Conservation (phyloP, 2,113 vertebrate genomes). For the Melanotaenia duboulayi region DNA sequence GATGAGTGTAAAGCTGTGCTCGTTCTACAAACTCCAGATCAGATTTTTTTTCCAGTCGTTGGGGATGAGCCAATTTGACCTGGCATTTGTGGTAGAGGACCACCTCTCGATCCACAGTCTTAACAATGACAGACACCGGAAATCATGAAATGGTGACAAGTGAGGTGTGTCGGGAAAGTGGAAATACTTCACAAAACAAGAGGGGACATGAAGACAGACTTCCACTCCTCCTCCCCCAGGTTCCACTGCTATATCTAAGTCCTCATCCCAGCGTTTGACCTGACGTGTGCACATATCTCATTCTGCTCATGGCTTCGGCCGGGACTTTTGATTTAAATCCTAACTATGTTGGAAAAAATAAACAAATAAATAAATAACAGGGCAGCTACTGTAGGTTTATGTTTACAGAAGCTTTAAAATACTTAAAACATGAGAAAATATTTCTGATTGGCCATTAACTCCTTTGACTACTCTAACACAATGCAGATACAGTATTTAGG, state of each 20-base stretch:
- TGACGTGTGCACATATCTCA: conserved; percentile 50
- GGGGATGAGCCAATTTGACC: conserved; percentile 42
- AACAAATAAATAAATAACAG: conserved; percentile 9
- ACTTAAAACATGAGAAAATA: conserved; percentile 19
- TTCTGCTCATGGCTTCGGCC: conserved; percentile 11
- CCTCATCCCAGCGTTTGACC: conserved; percentile 36
- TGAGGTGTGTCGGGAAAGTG: conserved; percentile 56
- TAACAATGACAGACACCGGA: conserved; percentile 60
- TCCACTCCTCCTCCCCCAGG: conserved; percentile 70
- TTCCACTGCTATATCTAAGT: conserved; percentile 40
- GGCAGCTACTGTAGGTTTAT: conserved; percentile 17
- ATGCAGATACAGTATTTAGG: conserved; percentile 45
- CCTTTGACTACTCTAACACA: conserved; percentile 14
- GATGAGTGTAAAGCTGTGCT: conserved; percentile 49
- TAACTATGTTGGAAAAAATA: conserved; percentile 11
- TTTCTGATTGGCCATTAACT: conserved; percentile 31
- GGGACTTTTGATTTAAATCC: conserved; percentile 8
- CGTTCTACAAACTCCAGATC: conserved; percentile 59
- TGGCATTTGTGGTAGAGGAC: conserved; percentile 51
- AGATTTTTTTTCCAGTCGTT: conserved; percentile 24
- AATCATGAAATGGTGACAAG: conserved; percentile 74
- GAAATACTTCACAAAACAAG: conserved; percentile 55
- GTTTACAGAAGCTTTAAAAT: conserved; percentile 39
- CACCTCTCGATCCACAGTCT: conserved; percentile 43
- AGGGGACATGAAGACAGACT: conserved; percentile 41